Evolutionary conservation across 53 echinoderm and acorn worm species (phyloP).

Genomic region (Mesocentrotus franciscanus): DNA sequence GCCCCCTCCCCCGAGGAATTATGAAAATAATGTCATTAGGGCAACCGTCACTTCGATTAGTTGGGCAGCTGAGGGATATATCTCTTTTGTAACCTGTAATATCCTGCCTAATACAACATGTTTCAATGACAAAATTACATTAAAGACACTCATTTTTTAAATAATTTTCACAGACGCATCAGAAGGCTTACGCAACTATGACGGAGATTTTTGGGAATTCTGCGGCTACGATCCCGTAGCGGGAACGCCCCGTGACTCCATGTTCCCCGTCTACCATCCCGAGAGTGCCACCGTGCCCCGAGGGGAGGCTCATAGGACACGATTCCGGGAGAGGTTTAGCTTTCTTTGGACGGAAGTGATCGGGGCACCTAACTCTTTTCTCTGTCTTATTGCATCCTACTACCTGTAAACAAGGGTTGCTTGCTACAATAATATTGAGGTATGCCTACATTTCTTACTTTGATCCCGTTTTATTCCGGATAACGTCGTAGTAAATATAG

Average conservation of each 20-base stretch:
- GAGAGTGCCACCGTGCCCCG: constrained; percentile 41
- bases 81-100: too few species aligned
- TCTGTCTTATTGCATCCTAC: constrained; percentile 33
- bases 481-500: too few species aligned
- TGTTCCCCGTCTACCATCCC: constrained; percentile 56
- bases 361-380: constrained; percentile 22
- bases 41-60: not conserved
- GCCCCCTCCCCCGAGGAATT: too few species aligned
- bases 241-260: constrained; percentile 56
- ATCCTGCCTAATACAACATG: too few species aligned
- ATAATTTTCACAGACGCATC: constrained; percentile 13
- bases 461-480: not conserved
- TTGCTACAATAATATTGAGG: not conserved
- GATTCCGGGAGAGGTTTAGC: constrained; percentile 50
- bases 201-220: not conserved
- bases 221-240: constrained; percentile 58
- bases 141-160: too few species aligned
- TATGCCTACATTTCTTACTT: not conserved
- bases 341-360: constrained; percentile 25
- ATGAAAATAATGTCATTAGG: not conserved
- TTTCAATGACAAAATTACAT: too few species aligned
- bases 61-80: not conserved
- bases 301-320: constrained; percentile 11
- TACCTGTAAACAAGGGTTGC: constrained; percentile 6
- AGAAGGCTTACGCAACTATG: not conserved